Percentiles rank a stretch among this genome's conserved stretches.
Evolutionary conservation across 1,140 invertebrate genomes (phyloP).

Genomic region (Dendrolimus punctatus): DNA sequence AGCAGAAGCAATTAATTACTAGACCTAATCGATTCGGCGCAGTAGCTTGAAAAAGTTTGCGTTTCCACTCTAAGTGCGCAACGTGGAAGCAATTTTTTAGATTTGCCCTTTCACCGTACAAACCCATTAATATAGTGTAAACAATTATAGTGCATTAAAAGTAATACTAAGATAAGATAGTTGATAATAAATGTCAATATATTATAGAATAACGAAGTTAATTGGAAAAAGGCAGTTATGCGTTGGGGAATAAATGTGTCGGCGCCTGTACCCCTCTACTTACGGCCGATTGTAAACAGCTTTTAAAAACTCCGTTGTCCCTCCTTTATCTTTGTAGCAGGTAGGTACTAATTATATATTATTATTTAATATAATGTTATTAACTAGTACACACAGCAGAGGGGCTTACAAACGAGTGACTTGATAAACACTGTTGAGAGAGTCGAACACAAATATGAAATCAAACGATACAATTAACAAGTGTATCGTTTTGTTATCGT

Average conservation of each 20-base stretch:
- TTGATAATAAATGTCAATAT: no score
- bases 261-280: slow-evolving; percentile 43
- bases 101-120: no score
- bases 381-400: slow-evolving; percentile 37
- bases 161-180: no score
- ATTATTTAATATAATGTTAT: slow-evolving; percentile 63
- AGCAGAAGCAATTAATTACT: no score
- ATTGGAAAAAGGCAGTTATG: slow-evolving; percentile 4
- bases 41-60: no score
- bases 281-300: slow-evolving; percentile 55
- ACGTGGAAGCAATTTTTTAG: no score
- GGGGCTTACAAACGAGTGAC: slow-evolving; percentile 29
- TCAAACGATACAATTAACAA: slow-evolving; percentile 32
- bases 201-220: not conserved
- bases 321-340: slow-evolving; percentile 54
- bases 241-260: slow-evolving; percentile 19
- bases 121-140: no score
- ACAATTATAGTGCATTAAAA: no score
- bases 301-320: slow-evolving; percentile 58
- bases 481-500: slow-evolving; percentile 36
- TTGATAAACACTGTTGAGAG: slow-evolving; percentile 33
- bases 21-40: no score
- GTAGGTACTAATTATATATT: slow-evolving; percentile 60
- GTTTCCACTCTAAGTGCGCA: no score
- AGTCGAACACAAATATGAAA: slow-evolving; percentile 20